Evolutionary conservation across 64 coral and sea anemone species (phyloP), one percentile per base, ranked within the genome.

Genomic region (Acropora yongei): DNA sequence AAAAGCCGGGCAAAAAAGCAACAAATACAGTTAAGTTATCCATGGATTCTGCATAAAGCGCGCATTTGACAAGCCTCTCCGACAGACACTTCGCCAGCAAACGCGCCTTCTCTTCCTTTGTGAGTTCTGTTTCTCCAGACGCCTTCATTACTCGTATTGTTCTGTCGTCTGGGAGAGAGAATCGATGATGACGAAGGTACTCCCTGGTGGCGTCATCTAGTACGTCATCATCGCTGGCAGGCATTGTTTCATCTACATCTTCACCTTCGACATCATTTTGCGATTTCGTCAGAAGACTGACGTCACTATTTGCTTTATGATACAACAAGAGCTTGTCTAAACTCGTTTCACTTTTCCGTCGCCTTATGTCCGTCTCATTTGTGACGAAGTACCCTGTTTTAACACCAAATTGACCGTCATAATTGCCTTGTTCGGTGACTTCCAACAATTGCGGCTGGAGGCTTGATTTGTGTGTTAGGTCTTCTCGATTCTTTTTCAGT

Each of bases 11-110:
- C 39, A 97, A 74, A 78, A 97, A 78, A 83, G 91, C 78, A 73
- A 91, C 88, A 78, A 93, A 94, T 1, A 97, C 95, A 5, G 95
- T 97, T 10, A 94, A 42, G 47, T 97, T 97, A 73, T 97, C 95
- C 53, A 88, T 90, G 18, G 95, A 94, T 6, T 89, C 95, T 13
- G 95, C 95, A 43, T 94, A 68, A 3, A 97, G 50, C 6, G 95
- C 92, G 49, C 88, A 90, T 42, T 88, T 91, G 14, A 97, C 95
- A 3, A 97, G 88, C 81, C 95, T 97, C 78, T 89, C 87, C 55
- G 92, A 72, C 9, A 97, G 46, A 49, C 13, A 78, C 77, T 94
- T 94, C 12, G 95, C 95, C 73, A 97, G 57, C 11, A 97, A 60
- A 12, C 87, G 49, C 47, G 88, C 89, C 42, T 91, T 97, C 43